phyloP scores from a whole-genome alignment of 2,888 invertebrate species.

The Cryptus armator region DNA sequence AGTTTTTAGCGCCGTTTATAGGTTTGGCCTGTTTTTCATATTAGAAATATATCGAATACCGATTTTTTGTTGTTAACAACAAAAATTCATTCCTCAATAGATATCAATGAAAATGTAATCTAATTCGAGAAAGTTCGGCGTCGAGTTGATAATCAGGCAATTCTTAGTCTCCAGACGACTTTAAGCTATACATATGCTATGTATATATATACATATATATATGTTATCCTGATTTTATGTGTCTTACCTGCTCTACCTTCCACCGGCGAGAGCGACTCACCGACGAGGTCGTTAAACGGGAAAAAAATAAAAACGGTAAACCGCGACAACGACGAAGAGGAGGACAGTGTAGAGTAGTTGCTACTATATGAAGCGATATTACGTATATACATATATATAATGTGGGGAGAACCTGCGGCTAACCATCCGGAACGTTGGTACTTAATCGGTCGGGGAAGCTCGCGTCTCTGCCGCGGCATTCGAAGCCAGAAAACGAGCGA shows the following conservation, averaged over 20 bases:
- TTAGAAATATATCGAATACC: not conserved
- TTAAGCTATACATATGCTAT: not conserved
- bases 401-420: slow-evolving; percentile 31
- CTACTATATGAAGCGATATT: not conserved
- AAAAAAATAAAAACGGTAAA: slow-evolving; percentile 46
- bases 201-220: slow-evolving; percentile 4
- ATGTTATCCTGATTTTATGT: not conserved
- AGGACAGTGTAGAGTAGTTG: slow-evolving; percentile 8
- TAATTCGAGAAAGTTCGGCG: slow-evolving; percentile 51
- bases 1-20: too few relatives aligned
- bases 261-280: slow-evolving; percentile 12
- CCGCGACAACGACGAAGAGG: slow-evolving; percentile 28
- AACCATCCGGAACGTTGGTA: slow-evolving; percentile 58
- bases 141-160: slow-evolving; percentile 51
- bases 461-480: slow-evolving; percentile 10
- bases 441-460: slow-evolving; percentile 57
- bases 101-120: slow-evolving; percentile 40
- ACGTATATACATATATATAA: not conserved
- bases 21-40: too few relatives aligned
- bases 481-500: not conserved
- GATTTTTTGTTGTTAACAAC: not conserved
- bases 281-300: slow-evolving; percentile 58
- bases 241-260: slow-evolving; percentile 24
- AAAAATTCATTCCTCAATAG: too few relatives aligned
- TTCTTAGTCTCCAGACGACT: slow-evolving; percentile 44